These are phyloP conservation scores for Arctocebus calabarensis DNA, from an alignment of 2,797 vertebrate genomes.

Conservation along the genomic window DNA sequence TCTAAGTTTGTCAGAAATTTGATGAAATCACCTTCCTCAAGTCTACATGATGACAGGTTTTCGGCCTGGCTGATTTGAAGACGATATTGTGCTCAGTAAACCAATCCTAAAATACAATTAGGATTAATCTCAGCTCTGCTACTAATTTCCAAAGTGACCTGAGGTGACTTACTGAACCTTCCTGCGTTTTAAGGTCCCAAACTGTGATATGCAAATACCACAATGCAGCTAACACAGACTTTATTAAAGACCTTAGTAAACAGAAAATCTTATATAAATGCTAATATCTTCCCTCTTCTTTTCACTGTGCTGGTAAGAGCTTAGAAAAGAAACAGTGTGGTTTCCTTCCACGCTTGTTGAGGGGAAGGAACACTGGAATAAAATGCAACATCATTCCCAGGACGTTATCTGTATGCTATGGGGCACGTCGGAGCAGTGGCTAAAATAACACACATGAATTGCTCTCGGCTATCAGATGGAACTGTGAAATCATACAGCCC, in stretches of 20 bases:
- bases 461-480: not conserved
- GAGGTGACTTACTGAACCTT: constrained; percentile 2
- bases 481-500: not conserved
- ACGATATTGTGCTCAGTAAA: constrained; percentile 15
- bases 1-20: constrained; percentile 39
- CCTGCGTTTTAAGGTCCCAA: not conserved
- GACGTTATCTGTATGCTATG: not conserved
- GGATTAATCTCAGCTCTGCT: constrained; percentile 41
- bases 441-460: constrained; percentile 44
- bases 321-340: not conserved
- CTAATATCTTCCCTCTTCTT: constrained; percentile 63
- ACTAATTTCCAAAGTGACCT: constrained; percentile 61
- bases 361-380: not conserved
- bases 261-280: constrained; percentile 78
- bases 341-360: not conserved
- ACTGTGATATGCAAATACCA: constrained; percentile 62
- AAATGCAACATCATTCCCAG: not conserved
- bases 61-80: not conserved
- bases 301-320: constrained; percentile 50
- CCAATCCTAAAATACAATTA: constrained; percentile 34
- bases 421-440: constrained; percentile 4
- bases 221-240: constrained; percentile 61
- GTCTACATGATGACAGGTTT: not conserved
- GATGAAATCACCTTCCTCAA: not conserved
- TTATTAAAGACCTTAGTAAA: constrained; percentile 63